Conservation (phyloP, 2,888 invertebrate species). For the Seira musarum region DNA sequence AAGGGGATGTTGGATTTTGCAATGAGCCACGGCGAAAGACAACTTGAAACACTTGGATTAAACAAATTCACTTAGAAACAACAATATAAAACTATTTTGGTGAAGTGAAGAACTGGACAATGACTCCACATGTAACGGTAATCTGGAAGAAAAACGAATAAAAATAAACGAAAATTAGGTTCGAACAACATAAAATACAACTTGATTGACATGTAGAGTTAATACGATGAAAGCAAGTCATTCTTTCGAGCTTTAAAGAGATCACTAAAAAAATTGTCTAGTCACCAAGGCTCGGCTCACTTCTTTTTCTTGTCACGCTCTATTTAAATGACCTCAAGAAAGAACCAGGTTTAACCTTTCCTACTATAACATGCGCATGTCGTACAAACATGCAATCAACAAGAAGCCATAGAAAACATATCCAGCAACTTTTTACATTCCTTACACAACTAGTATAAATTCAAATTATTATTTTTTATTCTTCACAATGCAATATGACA, state of each 20-base stretch:
- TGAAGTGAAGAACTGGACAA: background rate
- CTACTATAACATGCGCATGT: background rate
- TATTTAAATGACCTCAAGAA: slow-evolving; percentile 41
- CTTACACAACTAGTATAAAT: background rate
- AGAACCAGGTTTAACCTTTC: slow-evolving; percentile 49
- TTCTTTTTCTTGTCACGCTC: slow-evolving; percentile 47
- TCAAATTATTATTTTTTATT: no score
- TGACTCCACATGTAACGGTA: background rate
- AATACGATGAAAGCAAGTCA: slow-evolving; percentile 3
- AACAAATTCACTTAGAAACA: slow-evolving; percentile 23
- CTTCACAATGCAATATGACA: slow-evolving; percentile 1
- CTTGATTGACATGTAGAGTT: slow-evolving; percentile 3
- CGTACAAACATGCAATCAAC: slow-evolving; percentile 14
- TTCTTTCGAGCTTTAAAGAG: background rate
- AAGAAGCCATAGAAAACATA: slow-evolving; percentile 1
- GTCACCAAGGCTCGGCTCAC: slow-evolving; percentile 46
- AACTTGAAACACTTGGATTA: slow-evolving; percentile 51
- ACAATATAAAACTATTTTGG: background rate
- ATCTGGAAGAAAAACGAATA: background rate
- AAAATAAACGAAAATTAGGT: background rate
- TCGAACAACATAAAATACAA: no score
- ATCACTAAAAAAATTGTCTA: background rate
- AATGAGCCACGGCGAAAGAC: slow-evolving; percentile 69
- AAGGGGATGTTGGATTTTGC: slow-evolving; percentile 69
- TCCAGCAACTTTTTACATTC: slow-evolving; percentile 1